phyloP scores from a whole-genome alignment of 1,140 invertebrate genomes.

The Camponotus pennsylvanicus region DNA sequence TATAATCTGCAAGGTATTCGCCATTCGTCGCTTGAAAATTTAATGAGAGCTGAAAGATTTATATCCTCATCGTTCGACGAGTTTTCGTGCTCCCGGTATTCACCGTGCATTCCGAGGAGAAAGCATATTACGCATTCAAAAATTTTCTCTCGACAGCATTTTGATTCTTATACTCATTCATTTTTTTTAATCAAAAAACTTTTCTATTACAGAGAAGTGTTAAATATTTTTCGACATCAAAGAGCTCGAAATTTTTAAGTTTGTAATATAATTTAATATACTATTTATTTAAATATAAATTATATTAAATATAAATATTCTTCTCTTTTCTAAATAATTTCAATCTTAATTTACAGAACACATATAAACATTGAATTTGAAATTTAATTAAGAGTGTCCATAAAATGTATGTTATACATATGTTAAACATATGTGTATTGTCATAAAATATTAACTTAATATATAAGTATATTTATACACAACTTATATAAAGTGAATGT shows the following conservation, averaged over 20 bases:
- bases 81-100: slow-evolving; percentile 32
- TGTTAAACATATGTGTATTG: too few species aligned
- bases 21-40: slow-evolving; percentile 49
- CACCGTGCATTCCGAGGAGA: slow-evolving; percentile 12
- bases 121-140: slow-evolving; percentile 46
- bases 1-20: slow-evolving; percentile 43
- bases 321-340: not conserved
- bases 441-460: too few species aligned
- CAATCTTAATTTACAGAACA: not conserved
- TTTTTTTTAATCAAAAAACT: slow-evolving; percentile 9
- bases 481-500: not conserved
- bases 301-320: not conserved
- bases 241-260: not conserved
- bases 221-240: not conserved
- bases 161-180: slow-evolving; percentile 15
- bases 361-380: not conserved
- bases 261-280: not conserved
- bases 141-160: slow-evolving; percentile 20
- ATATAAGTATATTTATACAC: not conserved
- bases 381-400: not conserved
- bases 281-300: not conserved
- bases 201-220: not conserved
- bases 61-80: slow-evolving; percentile 53
- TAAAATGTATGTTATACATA: not conserved
- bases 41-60: slow-evolving; percentile 59